Conservation (phyloP, 2,888 invertebrate genomes). For the Cosmopolites sordidus region DNA sequence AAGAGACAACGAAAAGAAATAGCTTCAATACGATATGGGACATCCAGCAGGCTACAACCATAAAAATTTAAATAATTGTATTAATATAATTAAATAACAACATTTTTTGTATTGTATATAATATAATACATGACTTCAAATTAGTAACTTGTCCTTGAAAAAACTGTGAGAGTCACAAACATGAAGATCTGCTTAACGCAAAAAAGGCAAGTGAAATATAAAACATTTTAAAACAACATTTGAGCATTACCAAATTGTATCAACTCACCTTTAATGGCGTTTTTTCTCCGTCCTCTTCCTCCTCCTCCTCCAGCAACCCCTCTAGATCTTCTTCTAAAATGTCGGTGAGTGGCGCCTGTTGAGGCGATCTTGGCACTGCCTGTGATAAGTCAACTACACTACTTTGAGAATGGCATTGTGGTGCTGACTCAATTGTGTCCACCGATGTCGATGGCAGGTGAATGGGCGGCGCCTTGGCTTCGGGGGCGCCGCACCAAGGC, state of each 20-base stretch:
- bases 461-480: constrained; percentile 41
- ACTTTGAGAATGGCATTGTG: not conserved
- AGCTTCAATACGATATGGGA: too few relatives aligned
- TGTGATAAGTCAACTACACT: not conserved
- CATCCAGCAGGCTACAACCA: too few relatives aligned
- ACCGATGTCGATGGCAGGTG: constrained; percentile 11
- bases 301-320: constrained; percentile 32
- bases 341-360: constrained; percentile 69
- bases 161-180: too few relatives aligned
- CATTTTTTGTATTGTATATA: too few relatives aligned
- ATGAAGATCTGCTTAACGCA: too few relatives aligned
- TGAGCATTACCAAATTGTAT: too few relatives aligned
- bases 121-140: too few relatives aligned
- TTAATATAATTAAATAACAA: too few relatives aligned
- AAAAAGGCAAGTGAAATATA: not conserved
- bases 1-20: too few relatives aligned
- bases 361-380: constrained; percentile 60
- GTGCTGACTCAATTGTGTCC: not conserved
- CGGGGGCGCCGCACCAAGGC: constrained; percentile 76
- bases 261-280: constrained; percentile 21
- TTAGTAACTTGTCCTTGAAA: too few relatives aligned
- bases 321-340: constrained; percentile 80
- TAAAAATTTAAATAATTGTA: too few relatives aligned
- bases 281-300: constrained; percentile 46
- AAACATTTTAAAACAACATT: too few relatives aligned